A percentile compares a stretch with the other conserved stretches of the same genome.
phyloP scores from a whole-genome alignment of 2,113 vertebrate genomes.

The Oncorhynchus tshawytscha region DNA sequence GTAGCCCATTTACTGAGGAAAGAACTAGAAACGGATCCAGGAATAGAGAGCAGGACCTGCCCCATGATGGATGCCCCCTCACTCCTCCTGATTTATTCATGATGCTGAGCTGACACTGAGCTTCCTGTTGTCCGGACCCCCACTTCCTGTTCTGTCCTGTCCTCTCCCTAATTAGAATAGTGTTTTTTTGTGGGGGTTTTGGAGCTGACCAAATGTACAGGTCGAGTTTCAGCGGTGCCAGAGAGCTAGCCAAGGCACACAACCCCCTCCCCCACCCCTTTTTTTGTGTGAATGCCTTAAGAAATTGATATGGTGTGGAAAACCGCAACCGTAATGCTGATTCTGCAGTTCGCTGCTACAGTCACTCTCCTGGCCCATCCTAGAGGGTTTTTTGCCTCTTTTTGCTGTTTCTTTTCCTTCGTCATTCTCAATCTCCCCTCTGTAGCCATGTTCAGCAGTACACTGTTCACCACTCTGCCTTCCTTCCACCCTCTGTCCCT shows the following conservation, averaged over 20 bases:
- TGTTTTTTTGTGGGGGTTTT: slow-evolving; percentile 17
- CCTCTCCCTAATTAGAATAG: slow-evolving; percentile 5
- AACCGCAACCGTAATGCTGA: slow-evolving; percentile 28
- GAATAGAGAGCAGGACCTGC: slow-evolving; percentile 19
- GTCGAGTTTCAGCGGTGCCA: slow-evolving; percentile 22
- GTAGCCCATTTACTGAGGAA: slow-evolving; percentile 42
- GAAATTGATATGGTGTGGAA: slow-evolving; percentile 20
- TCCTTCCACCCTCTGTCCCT: neutral
- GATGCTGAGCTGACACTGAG: neutral
- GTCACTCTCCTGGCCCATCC: neutral
- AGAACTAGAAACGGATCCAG: slow-evolving; percentile 6
- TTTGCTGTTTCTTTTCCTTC: neutral
- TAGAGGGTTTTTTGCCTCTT: neutral
- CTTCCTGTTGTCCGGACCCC: neutral
- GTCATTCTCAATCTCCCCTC: neutral
- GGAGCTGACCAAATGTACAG: slow-evolving; percentile 16
- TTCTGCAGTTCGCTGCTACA: slow-evolving; percentile 15
- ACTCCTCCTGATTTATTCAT: slow-evolving; percentile 4
- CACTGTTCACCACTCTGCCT: neutral
- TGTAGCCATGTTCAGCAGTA: neutral
- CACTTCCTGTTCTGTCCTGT: slow-evolving; percentile 5
- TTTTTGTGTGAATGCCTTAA: neutral
- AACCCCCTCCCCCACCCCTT: neutral
- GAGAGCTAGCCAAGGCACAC: slow-evolving; percentile 17
- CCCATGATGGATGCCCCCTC: neutral